Percentiles rank a stretch among this genome's conserved stretches.
phyloP scores from a whole-genome alignment of 2,113 vertebrate species.

The Colossoma macropomum region DNA sequence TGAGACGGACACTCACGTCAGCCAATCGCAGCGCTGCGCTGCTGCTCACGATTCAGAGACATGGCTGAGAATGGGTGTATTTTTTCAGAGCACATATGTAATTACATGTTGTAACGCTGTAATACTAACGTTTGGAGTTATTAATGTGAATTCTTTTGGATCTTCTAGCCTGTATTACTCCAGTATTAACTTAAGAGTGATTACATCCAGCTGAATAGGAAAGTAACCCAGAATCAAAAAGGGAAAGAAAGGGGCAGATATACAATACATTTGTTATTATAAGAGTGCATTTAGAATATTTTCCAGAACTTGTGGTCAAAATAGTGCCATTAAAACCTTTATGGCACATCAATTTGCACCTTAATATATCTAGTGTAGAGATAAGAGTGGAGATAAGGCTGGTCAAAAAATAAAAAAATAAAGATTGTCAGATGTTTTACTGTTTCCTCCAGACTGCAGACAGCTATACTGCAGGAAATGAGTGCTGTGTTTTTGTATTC shows the following conservation, averaged over 20 bases:
- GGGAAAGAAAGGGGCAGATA: not conserved
- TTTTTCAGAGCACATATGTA: not conserved
- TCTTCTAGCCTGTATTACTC: not conserved
- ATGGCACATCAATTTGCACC: too few species aligned
- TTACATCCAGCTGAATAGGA: not conserved
- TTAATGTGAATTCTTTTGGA: not conserved
- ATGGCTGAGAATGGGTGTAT: slow-evolving; percentile 33
- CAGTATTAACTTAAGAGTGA: not conserved
- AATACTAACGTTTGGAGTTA: not conserved
- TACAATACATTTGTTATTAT: too few species aligned
- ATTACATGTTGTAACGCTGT: slow-evolving; percentile 18
- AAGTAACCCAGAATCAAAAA: not conserved
- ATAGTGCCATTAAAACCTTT: not conserved
- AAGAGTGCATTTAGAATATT: not conserved
- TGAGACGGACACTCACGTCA: not conserved
- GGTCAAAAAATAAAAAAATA: too few species aligned
- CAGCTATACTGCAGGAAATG: too few species aligned
- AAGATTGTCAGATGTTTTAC: not conserved
- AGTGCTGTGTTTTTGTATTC: not conserved
- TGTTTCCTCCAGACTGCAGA: too few species aligned
- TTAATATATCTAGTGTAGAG: not conserved
- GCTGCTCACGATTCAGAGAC: slow-evolving; percentile 13
- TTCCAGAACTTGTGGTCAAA: not conserved
- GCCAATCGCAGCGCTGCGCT: slow-evolving; percentile 29
- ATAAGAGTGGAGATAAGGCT: too few species aligned